These are phyloP conservation scores for Leptarthrus brevirostris DNA, from an alignment of 2,888 invertebrate species.

Conservation along the genomic window DNA sequence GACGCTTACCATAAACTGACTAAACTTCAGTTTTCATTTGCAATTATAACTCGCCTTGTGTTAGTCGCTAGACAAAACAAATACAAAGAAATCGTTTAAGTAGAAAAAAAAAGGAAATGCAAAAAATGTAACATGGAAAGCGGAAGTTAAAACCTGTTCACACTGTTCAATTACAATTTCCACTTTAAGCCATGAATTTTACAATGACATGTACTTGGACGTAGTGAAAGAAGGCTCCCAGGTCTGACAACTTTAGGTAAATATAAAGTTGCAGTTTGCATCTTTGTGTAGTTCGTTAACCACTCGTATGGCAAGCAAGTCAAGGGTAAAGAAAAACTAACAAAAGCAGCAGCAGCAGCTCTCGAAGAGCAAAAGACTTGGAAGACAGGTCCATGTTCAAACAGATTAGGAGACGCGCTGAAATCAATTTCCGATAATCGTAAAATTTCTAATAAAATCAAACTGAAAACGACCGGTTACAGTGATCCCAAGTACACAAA, in stretches of 20 bases:
- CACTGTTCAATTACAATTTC: neutral
- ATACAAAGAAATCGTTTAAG: no score
- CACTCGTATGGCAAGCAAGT: no score
- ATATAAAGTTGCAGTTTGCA: no score
- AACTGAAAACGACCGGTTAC: neutral
- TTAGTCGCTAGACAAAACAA: neutral
- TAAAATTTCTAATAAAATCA: neutral
- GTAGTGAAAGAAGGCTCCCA: neutral
- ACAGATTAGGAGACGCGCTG: neutral
- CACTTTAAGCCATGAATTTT: neutral
- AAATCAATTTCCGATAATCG: slow-evolving; percentile 8
- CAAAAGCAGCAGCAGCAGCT: neutral
- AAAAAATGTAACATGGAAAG: neutral
- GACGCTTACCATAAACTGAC: no score
- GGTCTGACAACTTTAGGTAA: neutral
- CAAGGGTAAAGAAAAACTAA: neutral
- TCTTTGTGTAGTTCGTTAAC: no score
- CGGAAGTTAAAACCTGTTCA: slow-evolving; percentile 15
- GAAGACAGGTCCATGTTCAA: no score
- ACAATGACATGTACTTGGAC: neutral
- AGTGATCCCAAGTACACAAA: neutral
- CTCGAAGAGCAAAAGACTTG: no score
- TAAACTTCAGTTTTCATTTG: neutral
- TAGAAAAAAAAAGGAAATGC: no score
- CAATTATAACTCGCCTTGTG: neutral